Evolutionary conservation across 2,888 invertebrate genomes (phyloP).

Genomic region (Cyrtodaria siliqua): DNA sequence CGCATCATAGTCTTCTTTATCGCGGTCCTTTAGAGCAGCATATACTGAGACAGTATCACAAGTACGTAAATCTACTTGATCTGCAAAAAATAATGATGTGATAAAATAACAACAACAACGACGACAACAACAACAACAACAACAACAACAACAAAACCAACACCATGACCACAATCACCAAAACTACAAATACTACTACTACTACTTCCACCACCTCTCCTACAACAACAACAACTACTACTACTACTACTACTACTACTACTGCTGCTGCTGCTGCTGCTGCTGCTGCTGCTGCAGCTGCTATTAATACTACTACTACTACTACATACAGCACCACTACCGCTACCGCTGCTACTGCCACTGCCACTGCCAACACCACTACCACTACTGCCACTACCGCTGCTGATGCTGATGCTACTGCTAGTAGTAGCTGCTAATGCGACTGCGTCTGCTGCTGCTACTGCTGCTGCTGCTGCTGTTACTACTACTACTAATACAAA

Average conservation of each 20-base stretch:
- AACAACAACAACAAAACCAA: not conserved
- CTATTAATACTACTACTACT: constrained; percentile 21
- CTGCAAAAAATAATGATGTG: too few species aligned
- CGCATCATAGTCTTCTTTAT: too few species aligned
- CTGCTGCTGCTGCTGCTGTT: constrained; percentile 59
- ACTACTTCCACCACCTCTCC: constrained; percentile 39
- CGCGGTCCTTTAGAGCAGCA: too few species aligned
- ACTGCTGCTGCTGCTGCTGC: constrained; percentile 33
- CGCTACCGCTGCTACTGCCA: constrained; percentile 41
- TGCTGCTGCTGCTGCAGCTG: not conserved
- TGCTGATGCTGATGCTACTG: not conserved
- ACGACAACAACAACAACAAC: constrained; percentile 20
- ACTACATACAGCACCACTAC: constrained; percentile 39
- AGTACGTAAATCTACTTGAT: too few species aligned
- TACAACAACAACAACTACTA: constrained; percentile 50
- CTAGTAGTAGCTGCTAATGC: constrained; percentile 49
- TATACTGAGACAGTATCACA: too few species aligned
- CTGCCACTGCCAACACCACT: constrained; percentile 14
- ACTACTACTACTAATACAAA: constrained; percentile 56
- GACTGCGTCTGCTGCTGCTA: constrained; percentile 38
- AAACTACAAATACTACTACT: constrained; percentile 55
- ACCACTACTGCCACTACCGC: constrained; percentile 41
- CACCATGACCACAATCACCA: too few species aligned
- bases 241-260: constrained; percentile 54
- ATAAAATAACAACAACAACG: too few species aligned